phyloP scores from a whole-genome alignment of 2,888 invertebrate species.

The Macaria notata region DNA sequence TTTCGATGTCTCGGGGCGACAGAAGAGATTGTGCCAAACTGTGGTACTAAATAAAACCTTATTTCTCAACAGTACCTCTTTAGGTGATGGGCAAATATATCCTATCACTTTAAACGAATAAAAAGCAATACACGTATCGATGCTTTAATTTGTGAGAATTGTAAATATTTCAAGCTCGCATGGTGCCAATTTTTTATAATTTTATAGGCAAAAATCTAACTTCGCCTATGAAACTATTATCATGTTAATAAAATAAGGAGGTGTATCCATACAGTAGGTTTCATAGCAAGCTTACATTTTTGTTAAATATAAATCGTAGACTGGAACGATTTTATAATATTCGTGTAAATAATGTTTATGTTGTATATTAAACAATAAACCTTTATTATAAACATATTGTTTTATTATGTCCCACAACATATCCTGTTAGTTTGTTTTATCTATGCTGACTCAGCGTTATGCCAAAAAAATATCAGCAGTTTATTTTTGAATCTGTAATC shows the following conservation, averaged over 20 bases:
- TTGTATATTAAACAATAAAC: constrained; percentile 63
- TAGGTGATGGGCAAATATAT: constrained; percentile 32
- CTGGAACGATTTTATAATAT: constrained; percentile 48
- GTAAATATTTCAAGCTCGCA: constrained; percentile 57
- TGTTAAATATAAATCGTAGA: constrained; percentile 41
- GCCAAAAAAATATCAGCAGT: too few species aligned
- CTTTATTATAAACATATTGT: constrained; percentile 9
- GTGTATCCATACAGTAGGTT: constrained; percentile 50
- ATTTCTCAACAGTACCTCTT: constrained; percentile 17
- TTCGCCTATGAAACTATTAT: constrained; percentile 32
- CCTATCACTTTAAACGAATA: constrained; percentile 32
- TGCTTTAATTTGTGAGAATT: constrained; percentile 42
- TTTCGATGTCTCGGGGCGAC: constrained; percentile 60
- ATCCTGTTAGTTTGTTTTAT: too few species aligned
- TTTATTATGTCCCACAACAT: not conserved
- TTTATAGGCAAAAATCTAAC: constrained; percentile 28
- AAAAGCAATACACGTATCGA: constrained; percentile 20
- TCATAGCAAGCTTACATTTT: constrained; percentile 40
- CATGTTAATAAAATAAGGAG: constrained; percentile 34
- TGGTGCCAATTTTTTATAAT: constrained; percentile 52
- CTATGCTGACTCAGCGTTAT: too few species aligned
- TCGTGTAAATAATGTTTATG: constrained; percentile 72
- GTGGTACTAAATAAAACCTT: constrained; percentile 28
- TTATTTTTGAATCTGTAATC: too few species aligned
- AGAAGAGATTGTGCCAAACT: constrained; percentile 61